Evolutionary conservation across 2,888 invertebrate species (phyloP).

Genomic region (Synanthedon formicaeformis): DNA sequence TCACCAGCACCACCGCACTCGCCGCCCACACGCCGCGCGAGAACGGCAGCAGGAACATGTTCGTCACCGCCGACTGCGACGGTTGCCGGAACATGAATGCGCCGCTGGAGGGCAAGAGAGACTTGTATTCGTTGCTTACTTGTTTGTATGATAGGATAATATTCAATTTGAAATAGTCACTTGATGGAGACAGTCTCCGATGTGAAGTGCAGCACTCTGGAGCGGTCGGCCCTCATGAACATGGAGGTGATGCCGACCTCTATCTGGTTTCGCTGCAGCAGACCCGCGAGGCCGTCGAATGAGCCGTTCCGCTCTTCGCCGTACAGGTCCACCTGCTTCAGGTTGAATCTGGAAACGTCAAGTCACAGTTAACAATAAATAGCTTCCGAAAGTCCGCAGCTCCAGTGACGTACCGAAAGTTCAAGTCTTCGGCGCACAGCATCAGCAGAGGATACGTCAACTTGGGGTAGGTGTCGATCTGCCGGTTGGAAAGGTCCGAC

Average conservation of each 20-base stretch:
- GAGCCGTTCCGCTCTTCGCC: constrained; percentile 70
- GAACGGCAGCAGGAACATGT: constrained; percentile 73
- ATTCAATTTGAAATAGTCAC: constrained; percentile 14
- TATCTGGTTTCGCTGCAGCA: constrained; percentile 63
- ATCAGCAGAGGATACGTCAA: constrained; percentile 46
- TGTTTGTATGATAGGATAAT: no score
- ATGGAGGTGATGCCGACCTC: constrained; percentile 63
- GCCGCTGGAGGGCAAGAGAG: constrained; percentile 31
- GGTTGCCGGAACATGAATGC: constrained; percentile 74
- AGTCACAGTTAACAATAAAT: no score
- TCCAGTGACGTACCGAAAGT: constrained; percentile 27
- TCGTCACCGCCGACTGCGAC: constrained; percentile 69
- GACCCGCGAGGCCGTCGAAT: constrained; percentile 69
- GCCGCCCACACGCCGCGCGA: constrained; percentile 68
- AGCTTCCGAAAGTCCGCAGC: no score
- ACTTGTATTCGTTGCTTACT: no score
- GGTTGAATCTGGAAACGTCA: constrained; percentile 23
- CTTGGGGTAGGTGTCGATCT: constrained; percentile 51
- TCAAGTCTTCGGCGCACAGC: constrained; percentile 39
- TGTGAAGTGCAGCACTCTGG: constrained; percentile 59
- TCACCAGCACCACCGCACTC: constrained; percentile 17
- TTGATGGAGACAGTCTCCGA: constrained; percentile 60
- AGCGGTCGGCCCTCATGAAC: constrained; percentile 71
- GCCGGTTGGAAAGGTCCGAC: constrained; percentile 36
- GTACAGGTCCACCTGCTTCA: constrained; percentile 49